A percentile compares a stretch with the other conserved stretches of the same genome.
phyloP scores from a whole-genome alignment of 2,797 vertebrate species.

The Gephyroberyx darwinii region DNA sequence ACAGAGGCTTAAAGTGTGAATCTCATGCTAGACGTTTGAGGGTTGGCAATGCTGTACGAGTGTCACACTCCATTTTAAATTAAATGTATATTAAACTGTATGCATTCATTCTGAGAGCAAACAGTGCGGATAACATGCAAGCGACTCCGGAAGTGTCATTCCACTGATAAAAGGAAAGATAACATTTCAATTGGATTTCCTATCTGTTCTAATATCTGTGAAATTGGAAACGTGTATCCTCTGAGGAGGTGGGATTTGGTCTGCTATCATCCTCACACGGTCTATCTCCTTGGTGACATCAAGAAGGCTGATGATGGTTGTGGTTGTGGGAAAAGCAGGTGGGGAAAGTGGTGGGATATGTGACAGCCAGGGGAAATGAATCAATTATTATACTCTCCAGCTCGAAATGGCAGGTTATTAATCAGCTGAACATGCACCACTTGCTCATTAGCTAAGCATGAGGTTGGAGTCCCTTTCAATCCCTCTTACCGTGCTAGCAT shows the following conservation, averaged over 20 bases:
- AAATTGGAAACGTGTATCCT: slow-evolving; percentile 45
- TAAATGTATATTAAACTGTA: slow-evolving; percentile 11
- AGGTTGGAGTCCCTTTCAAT: slow-evolving; percentile 60
- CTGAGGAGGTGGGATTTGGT: slow-evolving; percentile 40
- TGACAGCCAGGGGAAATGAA: slow-evolving; percentile 49
- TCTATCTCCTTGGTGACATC: slow-evolving; percentile 30
- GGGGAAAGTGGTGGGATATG: slow-evolving; percentile 25
- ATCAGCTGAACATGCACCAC: slow-evolving; percentile 62
- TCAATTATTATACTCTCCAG: slow-evolving; percentile 59
- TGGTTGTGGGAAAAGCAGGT: slow-evolving; percentile 6
- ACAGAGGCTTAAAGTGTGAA: slow-evolving; percentile 7
- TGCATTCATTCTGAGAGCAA: slow-evolving; percentile 50
- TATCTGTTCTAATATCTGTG: slow-evolving; percentile 46
- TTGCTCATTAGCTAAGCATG: slow-evolving; percentile 65
- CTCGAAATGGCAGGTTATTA: slow-evolving; percentile 66
- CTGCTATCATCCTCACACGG: slow-evolving; percentile 18
- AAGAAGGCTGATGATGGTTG: slow-evolving; percentile 8
- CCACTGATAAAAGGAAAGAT: slow-evolving; percentile 46
- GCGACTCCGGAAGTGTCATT: slow-evolving; percentile 32
- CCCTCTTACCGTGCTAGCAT: slow-evolving; percentile 10
- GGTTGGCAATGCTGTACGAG: background rate
- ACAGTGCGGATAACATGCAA: slow-evolving; percentile 29
- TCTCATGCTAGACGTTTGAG: slow-evolving; percentile 12
- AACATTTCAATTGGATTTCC: slow-evolving; percentile 40
- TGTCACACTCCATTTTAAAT: slow-evolving; percentile 10